Evolutionary conservation across 2,888 invertebrate genomes (phyloP), one percentile per base, ranked within the genome.

Genomic region (Crocallis elinguaria): DNA sequence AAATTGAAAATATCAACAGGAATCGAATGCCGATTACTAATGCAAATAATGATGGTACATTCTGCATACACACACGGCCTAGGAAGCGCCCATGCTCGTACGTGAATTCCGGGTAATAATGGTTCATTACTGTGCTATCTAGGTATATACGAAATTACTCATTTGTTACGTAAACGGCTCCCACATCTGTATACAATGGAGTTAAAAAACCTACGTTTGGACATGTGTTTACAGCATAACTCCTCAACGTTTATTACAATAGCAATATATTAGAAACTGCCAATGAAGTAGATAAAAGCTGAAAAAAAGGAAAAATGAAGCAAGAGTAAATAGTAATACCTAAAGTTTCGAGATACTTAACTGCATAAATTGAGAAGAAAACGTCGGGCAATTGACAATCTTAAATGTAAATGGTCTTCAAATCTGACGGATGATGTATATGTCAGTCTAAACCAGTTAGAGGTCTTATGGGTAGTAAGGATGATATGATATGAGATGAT

Each of bases 141-240:
- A 53, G 44, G 49, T 67, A 64, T 65, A 62, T 61, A 62, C 64
- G 55, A 80, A 78, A 75, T 74, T 69, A 71, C 66, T 66, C 64
- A 63, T 69, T 62, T 57, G 60, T 79, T 77, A 71, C 73, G 71
- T 77, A 76, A 82, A 63, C 67, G 49, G 53, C 56, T 62, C 52
- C 51, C 56, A 63, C 59, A 57, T 61, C 30, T 56, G 41, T 54
- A 63, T 62, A 60, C 57, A 59, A 39, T 59, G 4, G 53, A 62
- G 35, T 59, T 21, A 44, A 49, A 32, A 46, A 52, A 44, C 17
- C 39, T 27, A 49, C 45, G 30, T 55, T 46, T 45, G 25, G 42
- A 46, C 55, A 46, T 36, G 37, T 27, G 27, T 45, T 45, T 29
- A 42, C 19, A 41, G 45, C 16, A 41, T 41, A 30, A 3, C n/a